Evolutionary conservation across 1,140 invertebrate genomes (phyloP), one percentile per base, ranked within the genome.

Genomic region (Scylla paramamosain): DNA sequence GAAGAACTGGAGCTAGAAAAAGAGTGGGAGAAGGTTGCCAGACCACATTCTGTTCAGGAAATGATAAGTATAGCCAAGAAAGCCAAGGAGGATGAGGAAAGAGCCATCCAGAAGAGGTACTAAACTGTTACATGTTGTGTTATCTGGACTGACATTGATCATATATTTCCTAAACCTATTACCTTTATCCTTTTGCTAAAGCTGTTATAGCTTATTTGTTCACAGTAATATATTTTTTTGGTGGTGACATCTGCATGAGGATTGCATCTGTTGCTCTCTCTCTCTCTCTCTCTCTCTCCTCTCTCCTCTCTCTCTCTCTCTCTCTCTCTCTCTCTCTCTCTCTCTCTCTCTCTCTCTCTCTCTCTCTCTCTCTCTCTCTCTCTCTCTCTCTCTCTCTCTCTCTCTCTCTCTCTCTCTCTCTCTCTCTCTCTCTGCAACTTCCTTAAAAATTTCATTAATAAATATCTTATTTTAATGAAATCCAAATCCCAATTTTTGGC

Each of bases 311-410:
- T 91, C 39, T 48, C 20, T 28, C 20, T 91, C 89, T 91, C 32
- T 28, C 28, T 91, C 89, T 48, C 39, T 45, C 25, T 90, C 88
- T 45, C 39, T 45, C 88, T 48, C 88, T 45, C 39, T 90, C 88
- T 48, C 88, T 45, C 39, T 45, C 88, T 90, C 88, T 45, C 39
- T 45, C 88, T 48, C 31, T 45, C 39, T 45, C 88, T 48, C 88
- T 45, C 39, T 45, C 88, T 48, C 88, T 45, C 88, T 90, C 88
- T 45, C 39, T 45, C 88, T 45, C 87, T 39, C 32, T 39, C 32
- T 90, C 88, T 48, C 88, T 89, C 88, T 89, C 88, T 52, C 88
- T 90, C 88, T 52, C 88, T 46, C 31, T 52, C 87, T 88, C 87
- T 88, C 87, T 45, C 31, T 39, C 31, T 45, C 87, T 39, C 84